Percentiles rank a stretch among this genome's conserved stretches.
phyloP scores from a whole-genome alignment of 2,888 invertebrate species.

The Endomychus coccineus region DNA sequence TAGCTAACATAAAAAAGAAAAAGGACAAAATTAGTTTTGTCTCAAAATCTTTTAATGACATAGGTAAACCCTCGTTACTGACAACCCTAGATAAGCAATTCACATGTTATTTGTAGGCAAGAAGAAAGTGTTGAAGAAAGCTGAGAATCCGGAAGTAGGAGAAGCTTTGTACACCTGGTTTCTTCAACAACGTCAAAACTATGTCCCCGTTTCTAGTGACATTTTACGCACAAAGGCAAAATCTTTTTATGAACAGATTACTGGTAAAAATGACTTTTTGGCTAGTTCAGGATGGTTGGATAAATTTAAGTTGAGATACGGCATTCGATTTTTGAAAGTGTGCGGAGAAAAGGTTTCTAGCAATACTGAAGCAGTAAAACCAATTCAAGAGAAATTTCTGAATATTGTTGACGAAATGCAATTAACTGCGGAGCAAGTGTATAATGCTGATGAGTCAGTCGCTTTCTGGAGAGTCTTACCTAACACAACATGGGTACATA shows the following conservation, averaged over 20 bases:
- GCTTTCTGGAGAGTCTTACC: no score
- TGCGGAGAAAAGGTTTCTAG: constrained; percentile 23
- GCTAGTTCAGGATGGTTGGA: constrained; percentile 24
- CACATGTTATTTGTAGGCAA: constrained; percentile 8
- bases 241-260: constrained; percentile 20
- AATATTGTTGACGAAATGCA: no score
- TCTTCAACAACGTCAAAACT: constrained; percentile 15
- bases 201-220: constrained; percentile 19
- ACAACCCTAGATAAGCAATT: no score
- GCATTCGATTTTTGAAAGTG: constrained; percentile 21
- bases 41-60: no score
- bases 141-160: constrained; percentile 18
- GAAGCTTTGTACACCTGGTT: constrained; percentile 18
- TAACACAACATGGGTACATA: no score
- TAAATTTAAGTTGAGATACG: constrained; percentile 22
- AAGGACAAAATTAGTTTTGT: no score
- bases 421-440: no score
- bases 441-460: no score
- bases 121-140: constrained; percentile 15
- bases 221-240: constrained; percentile 19
- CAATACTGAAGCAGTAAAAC: constrained; percentile 16
- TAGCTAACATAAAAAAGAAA: no score
- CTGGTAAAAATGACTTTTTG: constrained; percentile 17
- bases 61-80: no score
- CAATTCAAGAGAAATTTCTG: constrained; percentile 15